Evolutionary conservation across 2,113 vertebrate genomes (phyloP), one percentile per base, ranked within the genome.

Genomic region (Tautogolabrus adspersus): DNA sequence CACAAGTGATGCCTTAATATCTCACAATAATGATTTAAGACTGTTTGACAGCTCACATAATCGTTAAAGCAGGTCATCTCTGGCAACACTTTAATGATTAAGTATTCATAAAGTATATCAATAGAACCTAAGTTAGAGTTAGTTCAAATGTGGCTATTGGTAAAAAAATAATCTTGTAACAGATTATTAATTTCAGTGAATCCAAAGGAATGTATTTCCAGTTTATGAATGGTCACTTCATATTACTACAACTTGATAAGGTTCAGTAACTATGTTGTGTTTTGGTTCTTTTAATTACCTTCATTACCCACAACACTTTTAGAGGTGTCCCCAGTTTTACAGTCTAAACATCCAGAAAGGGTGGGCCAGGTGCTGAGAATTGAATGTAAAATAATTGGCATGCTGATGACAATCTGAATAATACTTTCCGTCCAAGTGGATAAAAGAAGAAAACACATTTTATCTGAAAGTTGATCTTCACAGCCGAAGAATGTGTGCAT

Each of bases 241-340:
- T 19, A 66, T 59, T 63, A 34, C 6, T 3, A 34, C 30, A 34
- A 34, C 30, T 34, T 34, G 30, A 66, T 18, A 56, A 58, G 57
- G 72, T 7, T 66, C 12, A 60, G 12, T 18, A 15, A 30, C 26
- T 1, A 13, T 34, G 30, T 34, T 16, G 68, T 72, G 26, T 78
- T 66, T 72, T 42, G 37, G 11, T 37, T 5, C n/a, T 76, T 23
- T 79, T 65, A 73, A 85, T 81, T 83, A 63, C 74, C 68, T 73
- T 71, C 38, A 34, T 5, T 34, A 6, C 6, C 30, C 30, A 34
- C 30, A 34, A 3, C 30, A 34, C 30, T 34, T 34, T 34, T 34
- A 34, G 6, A 34, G 30, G 30, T 34, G 30, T 6, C 30, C 30
- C 30, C 6, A 68, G 30, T 11, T 81, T 82, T 77, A 49, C 74